phyloP scores from a whole-genome alignment of 1,140 invertebrate genomes.

The Ceratina japonica region DNA sequence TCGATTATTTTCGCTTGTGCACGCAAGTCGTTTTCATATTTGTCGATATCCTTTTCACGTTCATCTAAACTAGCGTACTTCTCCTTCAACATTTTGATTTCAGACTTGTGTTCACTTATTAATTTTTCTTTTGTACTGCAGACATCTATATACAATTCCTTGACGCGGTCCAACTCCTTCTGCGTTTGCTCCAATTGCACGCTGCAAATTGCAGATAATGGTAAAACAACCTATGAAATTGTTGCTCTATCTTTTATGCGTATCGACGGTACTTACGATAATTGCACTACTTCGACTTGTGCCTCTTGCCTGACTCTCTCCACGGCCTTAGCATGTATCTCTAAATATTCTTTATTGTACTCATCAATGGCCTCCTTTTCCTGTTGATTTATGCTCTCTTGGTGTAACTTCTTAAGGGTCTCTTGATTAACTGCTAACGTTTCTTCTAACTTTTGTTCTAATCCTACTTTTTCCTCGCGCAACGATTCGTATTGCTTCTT shows the following conservation, averaged over 20 bases:
- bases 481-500: slow-evolving; percentile 69
- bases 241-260: background rate
- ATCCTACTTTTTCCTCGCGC: slow-evolving; percentile 64
- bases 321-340: slow-evolving; percentile 74
- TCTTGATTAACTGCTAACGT: slow-evolving; percentile 69
- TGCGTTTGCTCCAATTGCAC: slow-evolving; percentile 76
- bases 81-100: slow-evolving; percentile 69
- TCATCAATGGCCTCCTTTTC: slow-evolving; percentile 65
- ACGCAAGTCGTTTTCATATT: slow-evolving; percentile 64
- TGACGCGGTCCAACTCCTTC: slow-evolving; percentile 74
- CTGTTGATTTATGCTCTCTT: slow-evolving; percentile 66
- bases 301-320: slow-evolving; percentile 72
- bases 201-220: slow-evolving; percentile 52
- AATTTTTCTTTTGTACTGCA: slow-evolving; percentile 74
- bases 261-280: slow-evolving; percentile 65
- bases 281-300: slow-evolving; percentile 72
- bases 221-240: no score
- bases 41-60: slow-evolving; percentile 65
- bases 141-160: slow-evolving; percentile 76
- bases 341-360: slow-evolving; percentile 75
- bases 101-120: slow-evolving; percentile 70
- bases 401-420: slow-evolving; percentile 65
- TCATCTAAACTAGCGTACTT: slow-evolving; percentile 66
- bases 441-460: slow-evolving; percentile 71
- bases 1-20: slow-evolving; percentile 66